A percentile compares a stretch with the other conserved stretches of the same genome.
Evolutionary conservation across 2,797 vertebrate species (phyloP).

Genomic region (Molossus alvarezi): DNA sequence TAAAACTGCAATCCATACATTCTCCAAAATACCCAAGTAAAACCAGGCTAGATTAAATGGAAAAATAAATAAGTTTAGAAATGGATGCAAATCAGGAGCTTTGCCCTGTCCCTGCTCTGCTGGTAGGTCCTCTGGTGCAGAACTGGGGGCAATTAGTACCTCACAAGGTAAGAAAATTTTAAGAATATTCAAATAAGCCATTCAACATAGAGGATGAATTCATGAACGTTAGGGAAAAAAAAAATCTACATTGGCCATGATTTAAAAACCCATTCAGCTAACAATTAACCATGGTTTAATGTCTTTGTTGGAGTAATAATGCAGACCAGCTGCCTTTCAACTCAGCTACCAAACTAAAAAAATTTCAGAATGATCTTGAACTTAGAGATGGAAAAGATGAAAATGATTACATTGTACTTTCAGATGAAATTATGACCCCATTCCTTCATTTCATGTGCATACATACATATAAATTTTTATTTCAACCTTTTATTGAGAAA

Average conservation of each 20-base stretch:
- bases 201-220: constrained; percentile 66
- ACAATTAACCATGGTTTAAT: constrained; percentile 39
- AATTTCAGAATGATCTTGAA: constrained; percentile 46
- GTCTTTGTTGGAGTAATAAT: not conserved
- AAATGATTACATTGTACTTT: constrained; percentile 51
- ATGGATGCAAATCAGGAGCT: not conserved
- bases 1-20: constrained; percentile 36
- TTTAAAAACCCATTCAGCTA: not conserved
- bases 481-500: constrained; percentile 65
- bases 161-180: not conserved
- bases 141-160: constrained; percentile 3
- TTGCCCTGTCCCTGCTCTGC: not conserved
- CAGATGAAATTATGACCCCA: constrained; percentile 2
- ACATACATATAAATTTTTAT: constrained; percentile 40
- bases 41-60: not conserved
- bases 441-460: not conserved
- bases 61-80: constrained; percentile 28
- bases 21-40: not conserved
- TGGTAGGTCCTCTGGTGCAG: not conserved
- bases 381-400: constrained; percentile 27
- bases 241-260: not conserved
- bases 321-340: constrained; percentile 9
- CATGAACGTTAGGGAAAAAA: not conserved
- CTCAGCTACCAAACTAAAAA: constrained; percentile 50
- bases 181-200: constrained; percentile 27